Evolutionary conservation across 2,888 invertebrate species (phyloP).

Genomic region (Aporophyla nigra): DNA sequence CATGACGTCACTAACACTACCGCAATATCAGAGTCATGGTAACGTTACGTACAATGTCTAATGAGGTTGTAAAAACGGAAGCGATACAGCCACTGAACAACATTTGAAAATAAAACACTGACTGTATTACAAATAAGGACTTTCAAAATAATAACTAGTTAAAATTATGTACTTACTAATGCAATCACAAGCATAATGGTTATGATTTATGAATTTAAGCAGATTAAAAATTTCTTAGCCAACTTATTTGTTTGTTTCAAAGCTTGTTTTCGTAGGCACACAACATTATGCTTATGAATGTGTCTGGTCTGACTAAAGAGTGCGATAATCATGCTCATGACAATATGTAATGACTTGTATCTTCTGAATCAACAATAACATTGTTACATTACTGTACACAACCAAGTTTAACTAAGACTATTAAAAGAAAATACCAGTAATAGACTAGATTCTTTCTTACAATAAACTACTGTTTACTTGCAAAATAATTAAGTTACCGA

Average conservation of each 20-base stretch:
- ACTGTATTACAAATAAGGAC: slow-evolving; percentile 60
- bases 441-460: slow-evolving; percentile 39
- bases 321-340: slow-evolving; percentile 66
- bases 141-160: slow-evolving; percentile 58
- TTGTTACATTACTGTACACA: slow-evolving; percentile 39
- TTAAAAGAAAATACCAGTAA: slow-evolving; percentile 48
- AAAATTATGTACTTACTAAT: slow-evolving; percentile 59
- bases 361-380: slow-evolving; percentile 31
- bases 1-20: slow-evolving; percentile 66
- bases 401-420: slow-evolving; percentile 51
- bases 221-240: not conserved
- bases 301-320: slow-evolving; percentile 50
- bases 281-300: slow-evolving; percentile 59
- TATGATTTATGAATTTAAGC: slow-evolving; percentile 35
- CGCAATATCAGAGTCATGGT: slow-evolving; percentile 56
- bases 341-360: slow-evolving; percentile 49
- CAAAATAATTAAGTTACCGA: slow-evolving; percentile 51
- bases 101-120: slow-evolving; percentile 68
- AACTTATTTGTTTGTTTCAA: slow-evolving; percentile 3
- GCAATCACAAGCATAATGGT: slow-evolving; percentile 62
- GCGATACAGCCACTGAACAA: slow-evolving; percentile 68
- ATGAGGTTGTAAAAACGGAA: slow-evolving; percentile 62
- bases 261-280: slow-evolving; percentile 21
- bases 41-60: slow-evolving; percentile 56
- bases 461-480: slow-evolving; percentile 46